phyloP scores from a whole-genome alignment of 1,140 invertebrate genomes.

The Solenopsis fugax region DNA sequence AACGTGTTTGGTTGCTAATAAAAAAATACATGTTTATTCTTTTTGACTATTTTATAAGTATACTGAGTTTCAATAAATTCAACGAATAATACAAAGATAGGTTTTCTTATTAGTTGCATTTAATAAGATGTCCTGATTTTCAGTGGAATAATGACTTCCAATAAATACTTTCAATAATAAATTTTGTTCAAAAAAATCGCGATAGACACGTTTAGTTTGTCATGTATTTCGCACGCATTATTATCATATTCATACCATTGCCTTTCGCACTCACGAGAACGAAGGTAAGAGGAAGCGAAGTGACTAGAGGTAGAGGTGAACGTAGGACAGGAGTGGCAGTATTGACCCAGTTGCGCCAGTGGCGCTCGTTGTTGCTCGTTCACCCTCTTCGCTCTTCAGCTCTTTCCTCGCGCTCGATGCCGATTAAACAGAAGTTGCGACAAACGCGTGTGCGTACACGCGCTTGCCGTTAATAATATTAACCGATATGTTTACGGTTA shows the following conservation, averaged over 20 bases:
- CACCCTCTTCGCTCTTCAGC: conserved; percentile 56
- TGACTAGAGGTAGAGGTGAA: conserved; percentile 4
- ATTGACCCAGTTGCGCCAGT: conserved; percentile 80
- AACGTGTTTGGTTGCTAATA: too few relatives aligned
- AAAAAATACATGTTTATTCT: too few relatives aligned
- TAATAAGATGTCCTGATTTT: not conserved
- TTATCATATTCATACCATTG: not conserved
- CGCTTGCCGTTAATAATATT: conserved; percentile 21
- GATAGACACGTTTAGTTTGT: not conserved
- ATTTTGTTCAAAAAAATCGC: not conserved
- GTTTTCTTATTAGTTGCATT: not conserved
- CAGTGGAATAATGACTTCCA: not conserved
- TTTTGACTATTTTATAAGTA: too few relatives aligned
- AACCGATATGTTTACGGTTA: conserved; percentile 6
- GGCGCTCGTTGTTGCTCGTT: conserved; percentile 71
- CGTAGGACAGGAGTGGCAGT: conserved; percentile 77
- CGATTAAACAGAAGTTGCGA: conserved; percentile 42
- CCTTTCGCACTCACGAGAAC: not conserved
- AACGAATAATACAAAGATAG: too few relatives aligned
- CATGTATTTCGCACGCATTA: not conserved
- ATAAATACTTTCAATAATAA: not conserved
- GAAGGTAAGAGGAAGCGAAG: conserved; percentile 1
- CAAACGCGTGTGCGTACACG: not conserved
- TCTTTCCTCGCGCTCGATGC: conserved; percentile 35
- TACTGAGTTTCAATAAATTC: too few relatives aligned